A percentile compares a stretch with the other conserved stretches of the same genome.
Conservation (phyloP, 2,113 vertebrate species). For the Mionectes macconnelli region DNA sequence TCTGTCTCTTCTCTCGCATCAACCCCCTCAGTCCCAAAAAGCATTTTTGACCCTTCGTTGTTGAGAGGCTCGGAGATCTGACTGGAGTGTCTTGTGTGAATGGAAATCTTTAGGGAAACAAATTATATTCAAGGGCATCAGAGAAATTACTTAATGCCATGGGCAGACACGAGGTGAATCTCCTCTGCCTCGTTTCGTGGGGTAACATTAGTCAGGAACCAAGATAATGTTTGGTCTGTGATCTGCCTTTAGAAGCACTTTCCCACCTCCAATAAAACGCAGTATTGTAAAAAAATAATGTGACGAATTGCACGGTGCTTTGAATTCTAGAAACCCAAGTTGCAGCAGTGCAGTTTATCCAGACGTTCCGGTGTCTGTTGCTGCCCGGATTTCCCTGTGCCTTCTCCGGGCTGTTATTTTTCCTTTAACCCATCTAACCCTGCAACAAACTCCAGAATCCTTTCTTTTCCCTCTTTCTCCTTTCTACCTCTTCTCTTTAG, state of each 20-base stretch:
- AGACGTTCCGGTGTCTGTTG: background rate
- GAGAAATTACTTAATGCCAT: background rate
- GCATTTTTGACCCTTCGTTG: background rate
- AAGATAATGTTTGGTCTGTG: background rate
- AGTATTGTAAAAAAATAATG: background rate
- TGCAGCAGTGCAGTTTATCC: background rate
- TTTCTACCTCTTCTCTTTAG: background rate
- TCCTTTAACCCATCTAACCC: background rate
- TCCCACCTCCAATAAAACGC: background rate
- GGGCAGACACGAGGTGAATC: background rate
- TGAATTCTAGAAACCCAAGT: background rate
- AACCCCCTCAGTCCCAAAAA: background rate
- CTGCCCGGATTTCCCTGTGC: background rate
- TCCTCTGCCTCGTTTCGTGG: background rate
- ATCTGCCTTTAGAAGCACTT: background rate
- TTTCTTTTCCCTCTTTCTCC: background rate
- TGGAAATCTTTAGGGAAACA: background rate
- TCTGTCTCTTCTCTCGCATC: background rate
- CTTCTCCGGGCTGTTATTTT: background rate
- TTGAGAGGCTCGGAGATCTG: background rate
- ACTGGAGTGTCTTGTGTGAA: background rate
- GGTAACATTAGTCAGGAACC: background rate
- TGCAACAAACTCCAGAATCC: background rate
- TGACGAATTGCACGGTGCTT: background rate
- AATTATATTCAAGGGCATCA: background rate